Conservation (phyloP, 2,113 vertebrate species). For the Pungitius pungitius region DNA sequence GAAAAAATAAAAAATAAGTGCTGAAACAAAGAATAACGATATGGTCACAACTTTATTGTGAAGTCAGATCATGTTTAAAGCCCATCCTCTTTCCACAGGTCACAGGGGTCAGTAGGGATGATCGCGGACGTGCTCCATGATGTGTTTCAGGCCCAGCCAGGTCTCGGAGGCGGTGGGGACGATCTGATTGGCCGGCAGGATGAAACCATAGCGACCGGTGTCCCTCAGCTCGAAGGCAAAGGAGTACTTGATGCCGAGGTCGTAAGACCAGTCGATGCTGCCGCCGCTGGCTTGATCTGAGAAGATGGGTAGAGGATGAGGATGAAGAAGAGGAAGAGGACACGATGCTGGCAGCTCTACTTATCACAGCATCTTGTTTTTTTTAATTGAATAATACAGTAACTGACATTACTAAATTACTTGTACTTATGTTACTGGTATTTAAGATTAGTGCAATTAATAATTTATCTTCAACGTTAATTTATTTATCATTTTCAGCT, state of each 20-base stretch:
- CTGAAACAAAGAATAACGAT: background rate
- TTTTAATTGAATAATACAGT: background rate
- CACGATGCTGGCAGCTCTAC: background rate
- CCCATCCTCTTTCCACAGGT: background rate
- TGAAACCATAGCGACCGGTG: constrained; percentile 85
- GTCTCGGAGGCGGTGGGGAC: constrained; percentile 89
- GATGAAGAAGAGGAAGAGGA: background rate
- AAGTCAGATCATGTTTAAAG: constrained; percentile 2
- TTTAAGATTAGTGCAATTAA: background rate
- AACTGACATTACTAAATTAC: background rate
- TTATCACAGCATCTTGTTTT: background rate
- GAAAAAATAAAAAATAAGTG: background rate
- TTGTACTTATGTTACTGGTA: background rate
- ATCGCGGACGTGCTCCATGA: constrained; percentile 80
- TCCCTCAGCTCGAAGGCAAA: constrained; percentile 90
- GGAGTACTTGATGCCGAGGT: constrained; percentile 86
- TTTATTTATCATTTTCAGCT: background rate
- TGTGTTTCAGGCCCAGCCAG: constrained; percentile 85
- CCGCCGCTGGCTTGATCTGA: constrained; percentile 86
- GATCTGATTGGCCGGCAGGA: constrained; percentile 88
- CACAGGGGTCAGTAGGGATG: constrained; percentile 78
- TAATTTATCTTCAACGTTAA: no score
- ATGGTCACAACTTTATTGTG: constrained; percentile 44
- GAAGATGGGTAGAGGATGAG: constrained; percentile 6
- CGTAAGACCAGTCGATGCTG: constrained; percentile 87